phyloP scores from a whole-genome alignment of 2,797 vertebrate genomes.

The Gymnodraco acuticeps region DNA sequence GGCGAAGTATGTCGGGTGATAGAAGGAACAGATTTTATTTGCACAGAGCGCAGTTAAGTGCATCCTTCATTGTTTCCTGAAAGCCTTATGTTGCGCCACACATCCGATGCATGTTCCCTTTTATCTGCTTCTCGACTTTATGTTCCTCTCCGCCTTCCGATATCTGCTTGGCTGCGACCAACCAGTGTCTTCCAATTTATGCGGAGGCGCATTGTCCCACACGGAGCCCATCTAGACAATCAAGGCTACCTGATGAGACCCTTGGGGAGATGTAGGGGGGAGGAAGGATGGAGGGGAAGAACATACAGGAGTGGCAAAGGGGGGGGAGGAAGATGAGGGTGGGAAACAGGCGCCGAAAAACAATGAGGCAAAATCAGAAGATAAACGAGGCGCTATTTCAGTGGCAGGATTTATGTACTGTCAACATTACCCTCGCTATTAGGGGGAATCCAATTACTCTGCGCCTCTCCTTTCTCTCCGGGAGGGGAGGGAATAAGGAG shows the following conservation, averaged over 20 bases:
- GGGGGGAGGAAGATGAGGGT: constrained; percentile 53
- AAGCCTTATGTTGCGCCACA: constrained; percentile 52
- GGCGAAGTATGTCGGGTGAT: constrained; percentile 40
- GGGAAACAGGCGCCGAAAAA: constrained; percentile 76
- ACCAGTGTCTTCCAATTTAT: constrained; percentile 70
- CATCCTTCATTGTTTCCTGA: constrained; percentile 65
- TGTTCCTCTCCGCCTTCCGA: constrained; percentile 49
- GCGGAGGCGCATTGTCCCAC: constrained; percentile 63
- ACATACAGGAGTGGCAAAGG: constrained; percentile 40
- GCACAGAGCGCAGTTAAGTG: constrained; percentile 53
- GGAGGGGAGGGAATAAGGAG: constrained; percentile 62
- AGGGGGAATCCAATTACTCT: constrained; percentile 86
- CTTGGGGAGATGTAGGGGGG: constrained; percentile 57
- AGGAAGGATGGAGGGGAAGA: constrained; percentile 38
- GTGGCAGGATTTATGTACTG: constrained; percentile 88
- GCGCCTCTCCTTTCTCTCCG: constrained; percentile 76
- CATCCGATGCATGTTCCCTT: constrained; percentile 47
- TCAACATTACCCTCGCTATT: constrained; percentile 89
- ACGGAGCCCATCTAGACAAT: constrained; percentile 71
- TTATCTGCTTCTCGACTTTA: constrained; percentile 55
- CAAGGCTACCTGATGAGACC: constrained; percentile 80
- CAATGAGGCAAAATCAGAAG: constrained; percentile 86
- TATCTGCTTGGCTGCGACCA: constrained; percentile 57
- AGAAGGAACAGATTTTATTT: constrained; percentile 67
- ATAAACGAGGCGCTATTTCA: constrained; percentile 87